Evolutionary conservation across 2,888 invertebrate genomes (phyloP).

Genomic region (Bibio marci): DNA sequence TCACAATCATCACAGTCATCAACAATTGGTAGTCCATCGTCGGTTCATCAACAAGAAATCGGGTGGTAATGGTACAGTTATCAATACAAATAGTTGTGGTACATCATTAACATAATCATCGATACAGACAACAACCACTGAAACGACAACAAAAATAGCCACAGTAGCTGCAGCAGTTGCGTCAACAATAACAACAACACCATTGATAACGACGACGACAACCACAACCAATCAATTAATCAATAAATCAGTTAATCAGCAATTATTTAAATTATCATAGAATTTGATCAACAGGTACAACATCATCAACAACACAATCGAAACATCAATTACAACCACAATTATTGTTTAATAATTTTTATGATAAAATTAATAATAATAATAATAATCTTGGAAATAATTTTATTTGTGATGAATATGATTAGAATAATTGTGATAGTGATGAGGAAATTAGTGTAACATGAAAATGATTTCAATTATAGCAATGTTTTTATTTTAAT

Average conservation of each 20-base stretch:
- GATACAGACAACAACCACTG: constrained; percentile 37
- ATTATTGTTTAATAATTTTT: constrained; percentile 13
- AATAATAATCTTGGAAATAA: constrained; percentile 23
- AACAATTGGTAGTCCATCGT: constrained; percentile 17
- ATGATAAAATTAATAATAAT: constrained; percentile 10
- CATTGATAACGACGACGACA: background rate
- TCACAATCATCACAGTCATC: constrained; percentile 29
- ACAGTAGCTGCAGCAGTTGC: too few species aligned
- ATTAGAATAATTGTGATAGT: constrained; percentile 39
- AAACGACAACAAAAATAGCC: constrained; percentile 2
- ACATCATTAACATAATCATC: constrained; percentile 43
- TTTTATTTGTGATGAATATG: constrained; percentile 27
- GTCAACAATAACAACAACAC: background rate
- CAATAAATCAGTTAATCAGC: too few species aligned
- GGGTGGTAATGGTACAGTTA: too few species aligned
- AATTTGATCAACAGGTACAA: background rate
- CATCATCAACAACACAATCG: background rate
- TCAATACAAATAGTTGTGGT: constrained; percentile 63
- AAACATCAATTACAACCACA: background rate
- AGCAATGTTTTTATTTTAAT: too few species aligned
- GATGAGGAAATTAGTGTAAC: constrained; percentile 79
- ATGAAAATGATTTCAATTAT: too few species aligned
- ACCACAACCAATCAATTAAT: constrained; percentile 4
- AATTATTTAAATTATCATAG: too few species aligned
- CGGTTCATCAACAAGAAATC: constrained; percentile 23